Percentiles rank a stretch among this genome's conserved stretches.
phyloP scores from a whole-genome alignment of 2,113 vertebrate genomes.

The Scolopax mira region DNA sequence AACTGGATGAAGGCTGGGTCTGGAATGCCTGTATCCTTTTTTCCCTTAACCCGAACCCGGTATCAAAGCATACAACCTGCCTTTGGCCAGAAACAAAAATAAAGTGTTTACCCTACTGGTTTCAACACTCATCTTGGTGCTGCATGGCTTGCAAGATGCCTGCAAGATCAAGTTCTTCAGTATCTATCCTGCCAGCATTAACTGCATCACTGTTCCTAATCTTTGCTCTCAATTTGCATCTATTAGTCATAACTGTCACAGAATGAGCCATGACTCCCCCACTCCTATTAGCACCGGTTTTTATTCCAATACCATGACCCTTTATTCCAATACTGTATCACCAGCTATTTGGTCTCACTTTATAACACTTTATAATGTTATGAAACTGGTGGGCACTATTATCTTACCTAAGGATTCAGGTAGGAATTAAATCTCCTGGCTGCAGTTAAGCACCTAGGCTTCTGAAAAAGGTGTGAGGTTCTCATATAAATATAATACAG shows the following conservation, averaged over 20 bases:
- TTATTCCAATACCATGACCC: not conserved
- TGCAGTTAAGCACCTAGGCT: not conserved
- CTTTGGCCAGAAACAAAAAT: not conserved
- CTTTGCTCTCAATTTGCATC: not conserved
- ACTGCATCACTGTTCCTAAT: not conserved
- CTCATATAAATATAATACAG: not conserved
- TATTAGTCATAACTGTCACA: slow-evolving; percentile 23
- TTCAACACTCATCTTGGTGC: not conserved
- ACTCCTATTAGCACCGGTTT: not conserved
- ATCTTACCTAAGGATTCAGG: not conserved
- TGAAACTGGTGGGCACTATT: not conserved
- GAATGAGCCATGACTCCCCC: not conserved
- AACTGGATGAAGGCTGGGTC: not conserved
- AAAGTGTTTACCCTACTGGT: not conserved
- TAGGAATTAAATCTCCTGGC: not conserved
- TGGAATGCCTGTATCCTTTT: not conserved
- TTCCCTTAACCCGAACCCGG: not conserved
- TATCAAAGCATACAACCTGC: not conserved
- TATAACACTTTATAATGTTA: not conserved
- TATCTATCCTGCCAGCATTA: not conserved
- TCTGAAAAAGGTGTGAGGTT: not conserved
- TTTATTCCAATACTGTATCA: not conserved
- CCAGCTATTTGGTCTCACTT: not conserved
- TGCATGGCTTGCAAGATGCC: not conserved
- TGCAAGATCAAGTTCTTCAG: not conserved